Evolutionary conservation across 2,888 invertebrate genomes (phyloP).

Genomic region (Synergus itoensis): DNA sequence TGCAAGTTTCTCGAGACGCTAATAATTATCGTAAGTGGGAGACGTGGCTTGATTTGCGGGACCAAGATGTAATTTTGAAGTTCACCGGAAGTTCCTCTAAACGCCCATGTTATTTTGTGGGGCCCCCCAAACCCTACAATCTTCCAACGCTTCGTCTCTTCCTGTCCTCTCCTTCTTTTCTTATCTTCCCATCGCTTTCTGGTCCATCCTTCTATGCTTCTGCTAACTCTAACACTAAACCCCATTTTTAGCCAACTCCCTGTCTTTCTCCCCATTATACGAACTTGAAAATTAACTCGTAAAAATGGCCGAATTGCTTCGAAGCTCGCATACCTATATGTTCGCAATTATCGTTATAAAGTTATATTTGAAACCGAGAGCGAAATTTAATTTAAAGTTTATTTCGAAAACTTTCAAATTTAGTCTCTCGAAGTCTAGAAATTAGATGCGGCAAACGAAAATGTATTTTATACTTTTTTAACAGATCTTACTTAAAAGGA

Average conservation of each 20-base stretch:
- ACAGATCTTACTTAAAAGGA: too few relatives aligned
- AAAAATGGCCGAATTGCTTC: constrained; percentile 61
- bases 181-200: constrained; percentile 49
- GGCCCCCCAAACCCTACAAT: constrained; percentile 46
- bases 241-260: constrained; percentile 39
- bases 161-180: constrained; percentile 43
- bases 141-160: constrained; percentile 30
- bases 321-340: constrained; percentile 52
- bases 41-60: background rate
- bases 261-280: constrained; percentile 49
- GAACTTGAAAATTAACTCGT: constrained; percentile 64
- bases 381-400: too few relatives aligned
- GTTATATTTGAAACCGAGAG: too few relatives aligned
- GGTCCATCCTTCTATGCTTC: constrained; percentile 34
- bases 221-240: constrained; percentile 51
- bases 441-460: too few relatives aligned
- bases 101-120: constrained; percentile 56
- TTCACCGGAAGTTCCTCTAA: constrained; percentile 58
- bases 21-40: constrained; percentile 29
- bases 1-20: constrained; percentile 35
- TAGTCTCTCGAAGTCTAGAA: too few relatives aligned
- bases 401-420: too few relatives aligned
- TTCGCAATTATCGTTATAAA: constrained; percentile 60
- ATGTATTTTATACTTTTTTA: too few relatives aligned
- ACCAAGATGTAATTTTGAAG: constrained; percentile 42